Base-by-base conservation (phyloP, 1,140 invertebrate species). In the Lasioglossum albipes region DNA sequence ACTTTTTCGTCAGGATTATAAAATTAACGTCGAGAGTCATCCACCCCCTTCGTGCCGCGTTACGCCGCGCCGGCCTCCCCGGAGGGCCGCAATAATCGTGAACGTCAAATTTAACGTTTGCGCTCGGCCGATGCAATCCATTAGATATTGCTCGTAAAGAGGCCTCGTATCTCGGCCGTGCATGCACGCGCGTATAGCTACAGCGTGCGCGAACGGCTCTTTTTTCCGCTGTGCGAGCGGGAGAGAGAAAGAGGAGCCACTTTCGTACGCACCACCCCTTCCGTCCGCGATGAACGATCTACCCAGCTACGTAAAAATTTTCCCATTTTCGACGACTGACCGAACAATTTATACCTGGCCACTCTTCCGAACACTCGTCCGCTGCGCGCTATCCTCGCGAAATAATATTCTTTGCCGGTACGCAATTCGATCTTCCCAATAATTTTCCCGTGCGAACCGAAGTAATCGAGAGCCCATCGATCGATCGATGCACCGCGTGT, bases 91-190 rank as follows among this genome's bases (percentile, higher is more conserved):
- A 93, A 93, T 93, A 93, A 93, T 93, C 92, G 92, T 93, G 90
- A 92, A 93, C 90, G 91, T 93, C 89, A 92, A 93, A 93, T 93
- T 93, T 93, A 93, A 93, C 90, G 91, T 89, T 87, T 87, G 84
- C 88, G 89, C 87, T 88, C 85, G 87, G 85, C 90, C 66, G 88
- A 93, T 92, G 91, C 92, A 93, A 93, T 93, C 92, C 92, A 93
- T 93, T 93, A 93, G 91, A 93, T 93, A 93, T 5, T 65, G 31
- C n/a, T 22, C 22, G 52, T 45, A 36, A 66, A 62, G 41, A 36
- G 64, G 70, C 68, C 75, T 36, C 82, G 83, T 77, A 81, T 73
- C 67, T n/a, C 27, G 81, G n/a, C 36, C 36, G 75, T 68, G 77
- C 71, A 72, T 82, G 61, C 54, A 74, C 74, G 27, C 65, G 71